These are phyloP conservation scores for Xiphophorus birchmanni DNA, from an alignment of 2,797 vertebrate genomes.

Conservation along the genomic window DNA sequence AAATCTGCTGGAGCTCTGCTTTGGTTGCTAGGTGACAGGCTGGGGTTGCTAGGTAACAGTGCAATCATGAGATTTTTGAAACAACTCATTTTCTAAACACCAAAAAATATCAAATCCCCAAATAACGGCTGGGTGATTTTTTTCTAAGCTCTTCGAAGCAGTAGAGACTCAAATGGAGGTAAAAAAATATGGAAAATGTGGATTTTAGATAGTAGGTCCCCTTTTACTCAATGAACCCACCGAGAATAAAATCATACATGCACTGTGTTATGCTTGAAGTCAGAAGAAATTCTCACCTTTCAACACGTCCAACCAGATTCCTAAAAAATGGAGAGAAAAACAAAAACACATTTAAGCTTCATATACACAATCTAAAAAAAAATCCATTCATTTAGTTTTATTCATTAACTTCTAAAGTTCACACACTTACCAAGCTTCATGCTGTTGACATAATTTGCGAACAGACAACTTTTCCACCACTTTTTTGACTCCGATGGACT, in stretches of 20 bases:
- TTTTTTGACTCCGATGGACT: conserved; percentile 7
- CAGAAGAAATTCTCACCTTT: conserved; percentile 42
- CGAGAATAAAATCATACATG: neutral
- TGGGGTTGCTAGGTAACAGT: no score
- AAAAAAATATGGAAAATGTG: no score
- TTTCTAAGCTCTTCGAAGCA: no score
- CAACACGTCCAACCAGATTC: conserved; percentile 19
- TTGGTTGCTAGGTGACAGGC: no score
- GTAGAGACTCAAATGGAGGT: no score
- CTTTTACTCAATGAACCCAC: no score
- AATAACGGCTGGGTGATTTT: no score
- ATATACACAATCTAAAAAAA: neutral
- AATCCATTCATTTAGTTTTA: neutral
- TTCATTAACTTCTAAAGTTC: neutral
- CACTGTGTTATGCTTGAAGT: neutral
- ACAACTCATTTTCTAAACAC: no score
- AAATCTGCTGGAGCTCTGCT: no score
- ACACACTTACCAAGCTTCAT: conserved; percentile 15
- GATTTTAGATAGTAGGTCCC: no score
- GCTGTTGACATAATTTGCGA: fast-evolving
- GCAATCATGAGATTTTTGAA: no score
- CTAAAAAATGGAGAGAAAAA: conserved; percentile 13
- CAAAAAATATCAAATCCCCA: no score
- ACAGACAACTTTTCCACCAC: conserved; percentile 22
- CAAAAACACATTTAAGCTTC: neutral